These are phyloP conservation scores for Oreochromis mossambicus DNA, from an alignment of 2,797 vertebrate species.

Conservation along the genomic window DNA sequence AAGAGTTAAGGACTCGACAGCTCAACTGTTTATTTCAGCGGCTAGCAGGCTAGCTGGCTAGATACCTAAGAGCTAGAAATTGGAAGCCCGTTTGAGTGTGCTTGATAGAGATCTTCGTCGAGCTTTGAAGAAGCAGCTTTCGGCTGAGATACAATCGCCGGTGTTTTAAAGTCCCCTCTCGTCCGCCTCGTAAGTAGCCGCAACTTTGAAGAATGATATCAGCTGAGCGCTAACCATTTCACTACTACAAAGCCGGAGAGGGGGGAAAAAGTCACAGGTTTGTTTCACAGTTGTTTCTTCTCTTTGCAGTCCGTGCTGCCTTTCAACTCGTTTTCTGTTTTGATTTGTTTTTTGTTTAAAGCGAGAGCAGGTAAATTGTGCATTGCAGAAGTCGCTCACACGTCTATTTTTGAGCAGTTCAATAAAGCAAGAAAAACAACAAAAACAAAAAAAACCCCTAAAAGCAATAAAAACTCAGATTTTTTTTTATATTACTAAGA, in stretches of 20 bases:
- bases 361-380: neutral
- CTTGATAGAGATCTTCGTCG: constrained; percentile 36
- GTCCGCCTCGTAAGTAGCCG: constrained; percentile 10
- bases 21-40: constrained; percentile 72
- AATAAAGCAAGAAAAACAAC: neutral
- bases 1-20: constrained; percentile 72
- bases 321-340: neutral
- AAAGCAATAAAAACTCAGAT: neutral
- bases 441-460: neutral
- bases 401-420: neutral
- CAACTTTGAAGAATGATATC: constrained; percentile 67
- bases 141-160: neutral
- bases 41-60: constrained; percentile 79
- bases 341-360: neutral
- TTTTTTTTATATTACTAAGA: neutral
- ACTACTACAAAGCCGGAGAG: constrained; percentile 31
- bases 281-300: constrained; percentile 49
- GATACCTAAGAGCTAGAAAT: constrained; percentile 52
- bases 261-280: constrained; percentile 68
- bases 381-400: neutral
- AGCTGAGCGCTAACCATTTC: constrained; percentile 45
- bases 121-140: constrained; percentile 14
- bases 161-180: constrained; percentile 13
- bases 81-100: constrained; percentile 58
- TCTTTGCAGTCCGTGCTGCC: neutral